These are phyloP conservation scores for Xylocampa areola DNA, from an alignment of 2,888 invertebrate species.

Conservation along the genomic window DNA sequence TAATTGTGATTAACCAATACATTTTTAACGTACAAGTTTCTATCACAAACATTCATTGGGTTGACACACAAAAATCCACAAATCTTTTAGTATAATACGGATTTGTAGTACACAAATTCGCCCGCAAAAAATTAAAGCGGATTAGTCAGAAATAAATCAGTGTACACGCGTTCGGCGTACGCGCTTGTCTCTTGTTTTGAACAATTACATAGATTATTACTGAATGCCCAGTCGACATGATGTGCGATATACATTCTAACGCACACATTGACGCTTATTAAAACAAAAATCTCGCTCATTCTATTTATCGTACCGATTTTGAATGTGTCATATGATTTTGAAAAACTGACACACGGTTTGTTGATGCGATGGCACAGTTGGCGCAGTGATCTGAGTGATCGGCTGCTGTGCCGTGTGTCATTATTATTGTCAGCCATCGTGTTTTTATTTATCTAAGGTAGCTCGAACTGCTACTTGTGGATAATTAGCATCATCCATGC, in stretches of 20 bases:
- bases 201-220: constrained; percentile 31
- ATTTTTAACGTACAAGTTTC: constrained; percentile 17
- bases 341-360: too few species aligned
- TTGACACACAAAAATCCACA: constrained; percentile 27
- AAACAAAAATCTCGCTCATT: too few species aligned
- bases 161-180: constrained; percentile 30
- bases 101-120: constrained; percentile 38
- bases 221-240: constrained; percentile 24
- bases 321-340: too few species aligned
- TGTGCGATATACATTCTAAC: neutral
- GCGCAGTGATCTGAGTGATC: too few species aligned
- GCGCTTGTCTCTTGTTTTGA: constrained; percentile 20
- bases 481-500: too few species aligned
- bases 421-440: too few species aligned
- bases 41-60: constrained; percentile 1
- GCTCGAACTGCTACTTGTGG: too few species aligned
- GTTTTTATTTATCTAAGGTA: too few species aligned
- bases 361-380: too few species aligned
- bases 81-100: constrained; percentile 32
- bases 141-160: constrained; percentile 60
- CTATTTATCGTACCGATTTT: too few species aligned
- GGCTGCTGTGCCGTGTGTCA: too few species aligned
- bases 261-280: neutral
- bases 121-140: constrained; percentile 41
- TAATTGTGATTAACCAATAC: constrained; percentile 19